Percentiles rank a stretch among this genome's conserved stretches.
phyloP scores from a whole-genome alignment of 2,888 invertebrate genomes.

The Scaptomyza cyrtandrae region DNA sequence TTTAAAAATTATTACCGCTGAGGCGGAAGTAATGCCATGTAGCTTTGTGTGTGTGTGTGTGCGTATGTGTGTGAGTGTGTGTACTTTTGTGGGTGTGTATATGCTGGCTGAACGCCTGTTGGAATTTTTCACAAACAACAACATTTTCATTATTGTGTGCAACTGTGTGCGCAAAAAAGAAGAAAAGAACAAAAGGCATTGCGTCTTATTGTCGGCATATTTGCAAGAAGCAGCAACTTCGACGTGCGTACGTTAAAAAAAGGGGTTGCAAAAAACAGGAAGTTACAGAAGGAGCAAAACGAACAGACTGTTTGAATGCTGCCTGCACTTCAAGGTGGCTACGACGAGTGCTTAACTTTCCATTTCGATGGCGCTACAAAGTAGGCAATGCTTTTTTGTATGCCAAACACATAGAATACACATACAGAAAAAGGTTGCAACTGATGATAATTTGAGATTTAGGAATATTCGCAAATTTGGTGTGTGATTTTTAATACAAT shows the following conservation, averaged over 20 bases:
- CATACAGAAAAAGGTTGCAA: not conserved
- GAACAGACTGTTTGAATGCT: not conserved
- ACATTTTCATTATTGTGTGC: slow-evolving; percentile 83
- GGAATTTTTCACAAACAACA: slow-evolving; percentile 82
- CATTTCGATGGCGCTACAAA: slow-evolving; percentile 65
- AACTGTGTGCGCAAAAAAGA: slow-evolving; percentile 67
- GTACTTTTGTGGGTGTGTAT: slow-evolving; percentile 7
- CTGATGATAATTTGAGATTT: no score
- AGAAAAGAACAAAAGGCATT: slow-evolving; percentile 66
- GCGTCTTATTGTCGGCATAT: slow-evolving; percentile 60
- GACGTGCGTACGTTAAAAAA: slow-evolving; percentile 45
- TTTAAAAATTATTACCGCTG: slow-evolving; percentile 83
- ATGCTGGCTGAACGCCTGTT: slow-evolving; percentile 62
- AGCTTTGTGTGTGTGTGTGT: slow-evolving; percentile 33
- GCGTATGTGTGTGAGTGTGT: slow-evolving; percentile 6
- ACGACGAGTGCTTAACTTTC: slow-evolving; percentile 71
- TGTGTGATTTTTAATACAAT: no score
- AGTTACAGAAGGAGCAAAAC: slow-evolving; percentile 1
- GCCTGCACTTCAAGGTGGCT: slow-evolving; percentile 48
- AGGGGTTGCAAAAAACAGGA: slow-evolving; percentile 51
- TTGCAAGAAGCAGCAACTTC: slow-evolving; percentile 19
- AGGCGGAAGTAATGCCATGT: slow-evolving; percentile 81
- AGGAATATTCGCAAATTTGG: no score
- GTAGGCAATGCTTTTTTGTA: slow-evolving; percentile 71
- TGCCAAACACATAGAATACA: not conserved